A percentile compares a stretch with the other conserved stretches of the same genome.
Evolutionary conservation across 2,797 vertebrate genomes (phyloP).

Genomic region (Vultur gryphus): DNA sequence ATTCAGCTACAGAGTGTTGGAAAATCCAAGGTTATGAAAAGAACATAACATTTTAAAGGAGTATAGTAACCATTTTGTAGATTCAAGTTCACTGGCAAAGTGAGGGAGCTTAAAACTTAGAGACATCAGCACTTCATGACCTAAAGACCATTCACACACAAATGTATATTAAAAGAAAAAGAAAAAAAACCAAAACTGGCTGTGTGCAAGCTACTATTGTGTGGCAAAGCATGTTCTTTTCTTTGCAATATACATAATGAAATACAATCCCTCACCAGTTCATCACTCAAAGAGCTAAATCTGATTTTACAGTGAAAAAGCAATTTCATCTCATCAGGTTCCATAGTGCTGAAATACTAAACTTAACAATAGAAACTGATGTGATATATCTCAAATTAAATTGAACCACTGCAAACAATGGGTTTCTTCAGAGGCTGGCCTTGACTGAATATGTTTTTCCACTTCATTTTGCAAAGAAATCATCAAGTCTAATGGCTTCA

Average conservation of each 20-base stretch:
- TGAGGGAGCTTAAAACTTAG: background rate
- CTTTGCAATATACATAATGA: conserved; percentile 13
- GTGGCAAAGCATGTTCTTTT: conserved; percentile 10
- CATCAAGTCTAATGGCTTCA: conserved; percentile 38
- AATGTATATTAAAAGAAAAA: background rate
- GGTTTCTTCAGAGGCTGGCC: conserved; percentile 1
- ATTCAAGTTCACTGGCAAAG: background rate
- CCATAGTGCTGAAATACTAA: conserved; percentile 28
- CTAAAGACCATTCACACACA: background rate
- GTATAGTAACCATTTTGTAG: background rate
- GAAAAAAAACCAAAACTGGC: background rate
- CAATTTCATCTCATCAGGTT: conserved; percentile 55
- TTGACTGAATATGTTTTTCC: conserved; percentile 48
- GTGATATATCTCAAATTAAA: conserved; percentile 52
- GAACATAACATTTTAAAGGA: background rate
- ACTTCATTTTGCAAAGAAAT: conserved; percentile 58
- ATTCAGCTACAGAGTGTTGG: background rate
- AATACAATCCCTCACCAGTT: conserved; percentile 31
- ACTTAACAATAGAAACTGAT: conserved; percentile 49
- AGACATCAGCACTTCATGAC: background rate
- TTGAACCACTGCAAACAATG: conserved; percentile 50
- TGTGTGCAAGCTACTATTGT: background rate
- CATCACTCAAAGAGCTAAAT: conserved; percentile 55
- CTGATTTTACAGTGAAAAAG: conserved; percentile 45
- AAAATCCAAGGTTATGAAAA: background rate